Conservation (phyloP, 2,113 vertebrate species). For the mouse (Mus musculus) region DNA sequence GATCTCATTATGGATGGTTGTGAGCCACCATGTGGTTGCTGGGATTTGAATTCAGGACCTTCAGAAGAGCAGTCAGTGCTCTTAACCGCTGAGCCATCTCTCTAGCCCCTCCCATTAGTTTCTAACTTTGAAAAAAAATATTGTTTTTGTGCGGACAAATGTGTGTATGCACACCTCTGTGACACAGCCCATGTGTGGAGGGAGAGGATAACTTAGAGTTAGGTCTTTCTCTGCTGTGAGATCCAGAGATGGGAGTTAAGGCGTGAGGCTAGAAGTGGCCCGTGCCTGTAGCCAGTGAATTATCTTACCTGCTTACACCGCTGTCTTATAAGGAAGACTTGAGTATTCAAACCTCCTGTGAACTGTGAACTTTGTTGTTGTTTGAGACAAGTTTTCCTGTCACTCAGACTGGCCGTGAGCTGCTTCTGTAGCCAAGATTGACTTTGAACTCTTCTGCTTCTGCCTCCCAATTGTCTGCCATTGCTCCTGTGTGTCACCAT, state of each 20-base stretch:
- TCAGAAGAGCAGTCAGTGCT: too few relatives aligned
- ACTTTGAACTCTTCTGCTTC: background rate
- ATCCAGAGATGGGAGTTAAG: background rate
- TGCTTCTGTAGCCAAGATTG: background rate
- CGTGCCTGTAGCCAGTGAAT: background rate
- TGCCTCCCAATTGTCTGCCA: background rate
- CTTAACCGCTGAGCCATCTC: too few relatives aligned
- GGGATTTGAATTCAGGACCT: too few relatives aligned
- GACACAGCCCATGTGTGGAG: background rate
- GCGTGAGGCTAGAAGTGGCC: background rate
- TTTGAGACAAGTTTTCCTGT: background rate
- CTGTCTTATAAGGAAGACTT: background rate
- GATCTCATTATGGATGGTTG: too few relatives aligned
- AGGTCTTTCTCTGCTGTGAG: background rate
- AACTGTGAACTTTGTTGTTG: background rate
- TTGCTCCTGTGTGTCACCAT: background rate
- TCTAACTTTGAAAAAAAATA: background rate
- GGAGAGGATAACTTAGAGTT: background rate
- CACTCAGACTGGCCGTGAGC: background rate
- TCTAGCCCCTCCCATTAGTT: too few relatives aligned
- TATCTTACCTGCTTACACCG: background rate
- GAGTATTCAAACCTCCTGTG: background rate
- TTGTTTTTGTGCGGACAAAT: background rate
- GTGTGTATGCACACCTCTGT: background rate
- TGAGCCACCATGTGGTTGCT: too few relatives aligned